Conservation (phyloP, 2,797 vertebrate genomes). For the Carcharodon carcharias region DNA sequence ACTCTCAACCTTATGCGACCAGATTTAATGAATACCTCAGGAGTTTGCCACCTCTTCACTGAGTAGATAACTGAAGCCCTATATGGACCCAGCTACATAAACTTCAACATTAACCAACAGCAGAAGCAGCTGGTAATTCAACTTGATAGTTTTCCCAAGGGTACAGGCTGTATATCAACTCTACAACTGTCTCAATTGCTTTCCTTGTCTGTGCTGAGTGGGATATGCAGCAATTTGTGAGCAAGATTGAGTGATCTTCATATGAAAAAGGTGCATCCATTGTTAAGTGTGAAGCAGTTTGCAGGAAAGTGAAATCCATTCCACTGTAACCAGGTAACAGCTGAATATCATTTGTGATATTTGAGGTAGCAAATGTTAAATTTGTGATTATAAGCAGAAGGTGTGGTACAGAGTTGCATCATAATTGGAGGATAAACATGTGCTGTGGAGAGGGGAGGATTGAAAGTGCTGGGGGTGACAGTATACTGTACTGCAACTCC, state of each 20-base stretch:
- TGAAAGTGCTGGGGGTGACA: not conserved
- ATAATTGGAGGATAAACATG: not conserved
- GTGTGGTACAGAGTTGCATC: not conserved
- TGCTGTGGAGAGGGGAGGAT: not conserved
- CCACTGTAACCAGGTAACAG: not conserved
- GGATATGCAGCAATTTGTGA: not conserved
- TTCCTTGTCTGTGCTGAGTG: not conserved
- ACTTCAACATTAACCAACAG: not conserved
- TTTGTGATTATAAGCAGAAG: not conserved
- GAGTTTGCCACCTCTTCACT: not conserved
- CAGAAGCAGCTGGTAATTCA: not conserved
- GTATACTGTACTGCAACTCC: not conserved
- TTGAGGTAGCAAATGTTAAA: not conserved
- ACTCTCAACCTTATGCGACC: not conserved
- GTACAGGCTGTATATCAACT: not conserved
- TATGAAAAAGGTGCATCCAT: not conserved
- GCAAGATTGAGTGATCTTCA: not conserved
- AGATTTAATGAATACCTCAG: not conserved
- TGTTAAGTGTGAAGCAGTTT: not conserved
- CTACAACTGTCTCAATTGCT: not conserved
- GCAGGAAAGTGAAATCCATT: not conserved
- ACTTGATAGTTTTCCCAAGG: not conserved
- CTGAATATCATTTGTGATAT: not conserved
- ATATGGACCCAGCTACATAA: not conserved
- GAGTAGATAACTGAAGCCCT: not conserved